phyloP scores from a whole-genome alignment of 2,113 vertebrate species.

The Mormoops blainvillei region DNA sequence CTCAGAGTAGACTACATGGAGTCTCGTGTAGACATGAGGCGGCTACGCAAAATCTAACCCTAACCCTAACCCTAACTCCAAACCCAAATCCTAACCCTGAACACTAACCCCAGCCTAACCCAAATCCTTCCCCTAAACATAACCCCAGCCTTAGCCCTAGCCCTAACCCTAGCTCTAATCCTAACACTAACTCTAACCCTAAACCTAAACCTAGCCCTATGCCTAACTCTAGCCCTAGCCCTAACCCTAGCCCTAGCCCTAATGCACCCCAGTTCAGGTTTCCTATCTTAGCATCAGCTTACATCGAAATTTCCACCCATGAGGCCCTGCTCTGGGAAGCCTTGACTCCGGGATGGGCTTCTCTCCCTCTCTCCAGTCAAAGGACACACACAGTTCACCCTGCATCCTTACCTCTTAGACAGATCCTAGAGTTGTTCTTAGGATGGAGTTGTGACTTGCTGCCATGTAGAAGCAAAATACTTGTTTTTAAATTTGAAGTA shows the following conservation, averaged over 20 bases:
- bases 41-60: too few species aligned
- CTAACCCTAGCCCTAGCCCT: too few species aligned
- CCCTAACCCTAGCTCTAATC: too few species aligned
- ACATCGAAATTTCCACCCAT: not conserved
- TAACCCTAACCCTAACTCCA: too few species aligned
- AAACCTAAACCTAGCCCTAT: too few species aligned
- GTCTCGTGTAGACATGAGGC: too few species aligned
- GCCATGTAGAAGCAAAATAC: not conserved
- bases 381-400: not conserved
- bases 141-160: too few species aligned
- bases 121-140: too few species aligned
- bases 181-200: too few species aligned
- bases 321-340: not conserved
- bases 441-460: not conserved
- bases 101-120: too few species aligned
- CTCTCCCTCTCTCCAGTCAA: not conserved
- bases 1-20: not conserved
- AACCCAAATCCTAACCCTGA: too few species aligned
- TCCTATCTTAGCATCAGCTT: not conserved
- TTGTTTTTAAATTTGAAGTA: not conserved
- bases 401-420: not conserved
- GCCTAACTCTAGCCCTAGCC: too few species aligned
- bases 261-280: not conserved
- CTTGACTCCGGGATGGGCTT: not conserved
- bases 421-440: not conserved